Conservation (phyloP, 2,797 vertebrate genomes). For the Macropodus opercularis region DNA sequence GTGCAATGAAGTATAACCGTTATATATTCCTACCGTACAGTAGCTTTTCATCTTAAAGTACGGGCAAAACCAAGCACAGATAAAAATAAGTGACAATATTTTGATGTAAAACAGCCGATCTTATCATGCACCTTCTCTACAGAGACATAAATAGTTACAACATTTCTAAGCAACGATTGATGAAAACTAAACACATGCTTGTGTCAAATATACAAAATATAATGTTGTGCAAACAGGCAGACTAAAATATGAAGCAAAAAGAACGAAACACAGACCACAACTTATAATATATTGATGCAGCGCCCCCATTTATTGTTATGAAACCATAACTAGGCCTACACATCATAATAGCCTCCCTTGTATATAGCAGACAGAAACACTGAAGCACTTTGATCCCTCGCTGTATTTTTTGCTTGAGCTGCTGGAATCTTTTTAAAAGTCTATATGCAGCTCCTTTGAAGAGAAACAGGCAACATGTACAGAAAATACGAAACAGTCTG, state of each 20-base stretch:
- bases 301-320: slow-evolving; percentile 40
- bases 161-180: slow-evolving; percentile 5
- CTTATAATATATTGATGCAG: slow-evolving; percentile 49
- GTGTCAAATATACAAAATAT: slow-evolving; percentile 16
- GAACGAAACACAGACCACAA: not conserved
- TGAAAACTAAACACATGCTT: slow-evolving; percentile 23
- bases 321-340: slow-evolving; percentile 36
- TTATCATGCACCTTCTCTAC: slow-evolving; percentile 21
- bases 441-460: slow-evolving; percentile 50
- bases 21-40: too few species aligned
- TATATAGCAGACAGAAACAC: slow-evolving; percentile 48
- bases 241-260: slow-evolving; percentile 20
- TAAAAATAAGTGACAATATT: not conserved
- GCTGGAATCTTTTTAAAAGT: slow-evolving; percentile 46
- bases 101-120: slow-evolving; percentile 18
- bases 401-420: slow-evolving; percentile 38
- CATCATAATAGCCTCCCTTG: slow-evolving; percentile 26
- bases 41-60: not conserved
- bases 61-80: not conserved
- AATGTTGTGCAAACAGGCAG: not conserved
- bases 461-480: slow-evolving; percentile 56
- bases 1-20: too few species aligned
- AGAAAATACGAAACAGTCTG: slow-evolving; percentile 33
- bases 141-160: slow-evolving; percentile 14
- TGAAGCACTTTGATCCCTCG: slow-evolving; percentile 54